Base-by-base conservation (phyloP, 1,140 invertebrate species). In the Homarus americanus region DNA sequence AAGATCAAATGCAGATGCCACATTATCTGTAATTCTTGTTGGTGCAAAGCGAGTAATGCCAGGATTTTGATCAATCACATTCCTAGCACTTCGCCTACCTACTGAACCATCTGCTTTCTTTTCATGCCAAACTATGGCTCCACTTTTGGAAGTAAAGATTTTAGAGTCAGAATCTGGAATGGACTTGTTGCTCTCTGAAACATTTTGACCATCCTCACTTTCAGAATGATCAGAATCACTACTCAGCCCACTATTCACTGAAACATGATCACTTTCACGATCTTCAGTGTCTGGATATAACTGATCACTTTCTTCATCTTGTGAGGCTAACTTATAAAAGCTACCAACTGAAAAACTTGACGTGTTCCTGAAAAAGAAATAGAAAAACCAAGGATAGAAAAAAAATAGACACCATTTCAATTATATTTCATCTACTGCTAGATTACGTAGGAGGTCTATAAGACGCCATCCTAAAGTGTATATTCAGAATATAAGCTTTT, bases 1-100 rank as follows among this genome's bases (percentile, higher is more conserved):
- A 38, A 41, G 75, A 10, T 78, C 34, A 32, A 78, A 78, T 78
- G 38, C 34, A 78, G n/a, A 78, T 36, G 75, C n/a, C n/a, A n/a
- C n/a, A n/a, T n/a, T n/a, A n/a, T n/a, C n/a, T n/a, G 9, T 78
- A 78, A 72, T 12, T 72, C 66, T 72, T 41, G 38, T 78, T 1
- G n/a, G 12, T 41, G 32, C 34, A 38, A 9, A 78, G 1, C 34
- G 75, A 0, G 75, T 78, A 41, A 78, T 78, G 1, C 34, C 75
- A 36, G 28, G 34, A 0, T 78, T 32, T 41, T 78, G 75, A 78
- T 78, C 75, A 41, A 78, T 78, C 34, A 41, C 75, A 78, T 78
- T 78, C 66, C 34, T 72, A n/a, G 66, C 66, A 72, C 24, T n/a
- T n/a, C 66, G 0, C n/a, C 66, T 72, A n/a, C 66, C 24, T 72